Percentiles rank a stretch among this genome's conserved stretches.
These are phyloP conservation scores for Pachyseris speciosa DNA, from an alignment of 64 coral and sea anemone species.

Conservation along the genomic window DNA sequence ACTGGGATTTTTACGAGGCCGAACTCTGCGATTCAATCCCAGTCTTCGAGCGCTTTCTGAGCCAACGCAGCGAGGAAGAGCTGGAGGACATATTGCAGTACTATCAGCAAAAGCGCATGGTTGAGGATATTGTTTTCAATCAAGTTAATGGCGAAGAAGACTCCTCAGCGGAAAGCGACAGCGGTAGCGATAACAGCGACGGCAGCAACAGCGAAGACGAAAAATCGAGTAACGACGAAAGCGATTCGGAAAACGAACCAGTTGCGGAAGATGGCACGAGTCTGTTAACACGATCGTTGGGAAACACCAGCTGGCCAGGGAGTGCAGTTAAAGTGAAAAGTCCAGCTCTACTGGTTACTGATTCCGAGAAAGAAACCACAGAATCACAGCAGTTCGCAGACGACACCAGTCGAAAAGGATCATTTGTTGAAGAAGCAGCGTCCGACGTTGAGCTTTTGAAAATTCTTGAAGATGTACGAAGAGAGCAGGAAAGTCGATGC, in stretches of 20 bases:
- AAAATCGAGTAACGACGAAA: slow-evolving; percentile 38
- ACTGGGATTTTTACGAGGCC: slow-evolving; percentile 77
- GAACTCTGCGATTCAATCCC: slow-evolving; percentile 79
- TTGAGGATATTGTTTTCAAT: slow-evolving; percentile 15
- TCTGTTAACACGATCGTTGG: not conserved
- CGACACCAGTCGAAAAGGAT: not conserved
- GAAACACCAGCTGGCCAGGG: not conserved
- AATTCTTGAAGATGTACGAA: slow-evolving; percentile 55
- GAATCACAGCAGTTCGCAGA: not conserved
- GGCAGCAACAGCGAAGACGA: slow-evolving; percentile 35
- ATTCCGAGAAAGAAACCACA: not conserved
- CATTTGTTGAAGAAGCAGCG: not conserved
- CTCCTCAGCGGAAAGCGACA: not conserved
- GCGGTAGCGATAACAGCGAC: slow-evolving; percentile 14
- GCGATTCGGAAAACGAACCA: not conserved
- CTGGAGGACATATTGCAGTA: slow-evolving; percentile 16
- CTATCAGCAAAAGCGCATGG: slow-evolving; percentile 45
- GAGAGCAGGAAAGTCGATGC: not conserved
- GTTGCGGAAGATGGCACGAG: not conserved
- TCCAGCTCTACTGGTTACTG: not conserved
- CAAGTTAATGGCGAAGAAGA: slow-evolving; percentile 5
- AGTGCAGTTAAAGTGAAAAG: not conserved
- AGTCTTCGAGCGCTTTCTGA: slow-evolving; percentile 79
- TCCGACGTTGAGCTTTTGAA: slow-evolving; percentile 47
- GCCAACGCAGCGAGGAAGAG: slow-evolving; percentile 30